These are phyloP conservation scores for Melierax canorus DNA, from an alignment of 2,113 vertebrate genomes.

Conservation along the genomic window DNA sequence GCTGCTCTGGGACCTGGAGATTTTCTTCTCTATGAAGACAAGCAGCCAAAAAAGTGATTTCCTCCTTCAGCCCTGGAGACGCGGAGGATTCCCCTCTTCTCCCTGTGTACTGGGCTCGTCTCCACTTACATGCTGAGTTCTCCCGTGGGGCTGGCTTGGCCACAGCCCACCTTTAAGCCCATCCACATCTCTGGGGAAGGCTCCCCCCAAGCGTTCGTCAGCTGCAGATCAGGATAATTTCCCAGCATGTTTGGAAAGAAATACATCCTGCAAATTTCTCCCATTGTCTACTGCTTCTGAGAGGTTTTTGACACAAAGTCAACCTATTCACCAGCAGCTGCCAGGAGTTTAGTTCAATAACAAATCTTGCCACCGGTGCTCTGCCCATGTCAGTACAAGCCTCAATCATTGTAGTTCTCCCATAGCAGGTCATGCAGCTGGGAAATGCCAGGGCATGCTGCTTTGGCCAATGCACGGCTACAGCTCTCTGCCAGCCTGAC, in stretches of 20 bases:
- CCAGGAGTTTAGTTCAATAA: not conserved
- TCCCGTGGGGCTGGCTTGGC: not conserved
- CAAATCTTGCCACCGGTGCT: not conserved
- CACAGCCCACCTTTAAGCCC: not conserved
- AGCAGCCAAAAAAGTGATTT: not conserved
- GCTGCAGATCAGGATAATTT: not conserved
- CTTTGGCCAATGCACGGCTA: not conserved
- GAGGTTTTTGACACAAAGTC: not conserved
- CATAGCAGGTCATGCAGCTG: not conserved
- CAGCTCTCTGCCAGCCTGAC: not conserved
- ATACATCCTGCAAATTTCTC: not conserved
- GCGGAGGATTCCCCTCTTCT: not conserved
- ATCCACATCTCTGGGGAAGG: not conserved
- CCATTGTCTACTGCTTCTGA: not conserved
- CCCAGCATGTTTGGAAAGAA: not conserved
- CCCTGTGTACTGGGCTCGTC: not conserved
- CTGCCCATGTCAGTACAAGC: not conserved
- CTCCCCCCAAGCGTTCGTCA: not conserved
- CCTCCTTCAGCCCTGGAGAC: fast-evolving
- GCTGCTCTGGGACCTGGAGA: not conserved
- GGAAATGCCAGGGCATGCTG: constrained; percentile 22
- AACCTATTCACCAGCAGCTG: not conserved
- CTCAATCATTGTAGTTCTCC: not conserved
- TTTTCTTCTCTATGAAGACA: not conserved
- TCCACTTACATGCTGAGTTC: not conserved